Evolutionary conservation across 2,888 invertebrate genomes (phyloP).

Genomic region (Macrosiphum euphorbiae): DNA sequence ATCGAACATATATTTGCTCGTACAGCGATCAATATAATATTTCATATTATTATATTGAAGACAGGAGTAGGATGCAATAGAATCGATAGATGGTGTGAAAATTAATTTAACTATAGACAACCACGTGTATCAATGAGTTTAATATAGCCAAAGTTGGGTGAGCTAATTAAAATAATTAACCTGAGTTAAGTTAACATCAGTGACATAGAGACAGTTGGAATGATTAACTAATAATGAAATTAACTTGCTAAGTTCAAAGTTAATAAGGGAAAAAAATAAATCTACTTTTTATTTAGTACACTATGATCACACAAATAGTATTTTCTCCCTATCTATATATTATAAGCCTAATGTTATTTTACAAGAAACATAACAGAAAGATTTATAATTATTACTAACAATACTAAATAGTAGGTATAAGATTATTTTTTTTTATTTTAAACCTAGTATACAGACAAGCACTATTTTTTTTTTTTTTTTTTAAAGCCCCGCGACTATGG

Average conservation of each 20-base stretch:
- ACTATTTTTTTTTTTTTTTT: no score
- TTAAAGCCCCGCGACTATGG: no score
- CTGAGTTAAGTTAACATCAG: not conserved
- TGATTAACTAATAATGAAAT: not conserved
- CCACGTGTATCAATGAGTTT: not conserved
- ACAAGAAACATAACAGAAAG: not conserved
- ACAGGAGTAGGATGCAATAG: not conserved
- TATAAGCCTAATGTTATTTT: not conserved
- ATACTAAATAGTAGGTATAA: not conserved
- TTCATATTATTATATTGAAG: not conserved
- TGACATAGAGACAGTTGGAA: not conserved
- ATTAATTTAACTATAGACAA: not conserved
- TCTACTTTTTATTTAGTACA: not conserved
- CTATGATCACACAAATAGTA: not conserved
- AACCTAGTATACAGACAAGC: not conserved
- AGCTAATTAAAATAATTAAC: not conserved
- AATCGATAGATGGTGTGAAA: not conserved
- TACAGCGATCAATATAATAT: not conserved
- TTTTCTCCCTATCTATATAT: no score
- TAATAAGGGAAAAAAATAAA: not conserved
- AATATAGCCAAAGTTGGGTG: not conserved
- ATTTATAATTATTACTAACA: not conserved
- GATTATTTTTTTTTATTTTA: not conserved
- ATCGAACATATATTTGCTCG: not conserved
- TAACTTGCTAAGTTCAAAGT: not conserved